Evolutionary conservation across 2,888 invertebrate species (phyloP).

Genomic region (Cacoxenus indagator): DNA sequence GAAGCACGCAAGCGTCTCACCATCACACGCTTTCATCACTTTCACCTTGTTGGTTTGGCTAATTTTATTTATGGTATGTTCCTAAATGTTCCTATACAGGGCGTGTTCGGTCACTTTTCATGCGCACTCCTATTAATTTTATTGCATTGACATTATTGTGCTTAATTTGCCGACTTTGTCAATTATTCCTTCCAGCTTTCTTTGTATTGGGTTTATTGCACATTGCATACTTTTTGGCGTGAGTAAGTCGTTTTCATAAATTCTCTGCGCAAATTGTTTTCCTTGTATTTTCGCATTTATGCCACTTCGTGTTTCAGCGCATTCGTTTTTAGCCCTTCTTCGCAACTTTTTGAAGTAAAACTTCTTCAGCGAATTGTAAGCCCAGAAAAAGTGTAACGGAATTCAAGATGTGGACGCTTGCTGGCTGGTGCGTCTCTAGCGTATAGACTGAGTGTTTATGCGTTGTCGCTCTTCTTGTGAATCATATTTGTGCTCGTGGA

Average conservation of each 20-base stretch:
- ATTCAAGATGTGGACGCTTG: no score
- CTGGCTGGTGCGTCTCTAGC: no score
- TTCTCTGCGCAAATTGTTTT: constrained; percentile 36
- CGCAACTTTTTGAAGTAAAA: no score
- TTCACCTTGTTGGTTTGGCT: constrained; percentile 56
- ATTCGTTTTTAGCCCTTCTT: neutral
- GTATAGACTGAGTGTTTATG: no score
- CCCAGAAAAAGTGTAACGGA: no score
- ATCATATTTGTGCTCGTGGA: no score
- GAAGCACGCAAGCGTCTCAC: no score
- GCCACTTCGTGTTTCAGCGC: neutral
- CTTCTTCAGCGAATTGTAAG: no score
- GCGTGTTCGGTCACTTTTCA: neutral
- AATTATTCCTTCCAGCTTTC: neutral
- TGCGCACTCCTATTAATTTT: constrained; percentile 65
- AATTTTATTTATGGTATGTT: constrained; percentile 66
- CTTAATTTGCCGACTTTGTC: constrained; percentile 52
- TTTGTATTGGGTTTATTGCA: constrained; percentile 9
- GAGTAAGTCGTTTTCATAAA: constrained; percentile 61
- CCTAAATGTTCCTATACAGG: constrained; percentile 57
- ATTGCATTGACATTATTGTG: constrained; percentile 65
- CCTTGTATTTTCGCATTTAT: constrained; percentile 20
- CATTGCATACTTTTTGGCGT: constrained; percentile 50
- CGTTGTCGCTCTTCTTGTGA: no score
- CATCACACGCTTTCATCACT: neutral